Evolutionary conservation across 1,140 invertebrate species (phyloP).

Genomic region (Uloborus diversus): DNA sequence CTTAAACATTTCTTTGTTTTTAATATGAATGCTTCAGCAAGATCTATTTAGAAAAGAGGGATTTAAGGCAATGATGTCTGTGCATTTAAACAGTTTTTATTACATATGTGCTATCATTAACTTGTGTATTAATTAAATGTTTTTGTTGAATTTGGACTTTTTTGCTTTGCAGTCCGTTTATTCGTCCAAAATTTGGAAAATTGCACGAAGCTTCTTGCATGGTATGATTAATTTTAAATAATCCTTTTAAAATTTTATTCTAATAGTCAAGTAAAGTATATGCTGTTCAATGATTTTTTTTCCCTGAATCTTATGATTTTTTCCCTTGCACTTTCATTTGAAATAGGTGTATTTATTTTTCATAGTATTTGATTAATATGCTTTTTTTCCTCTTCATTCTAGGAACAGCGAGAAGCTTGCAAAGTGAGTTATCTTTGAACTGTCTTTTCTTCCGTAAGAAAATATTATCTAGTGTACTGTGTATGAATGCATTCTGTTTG

Average conservation of each 20-base stretch:
- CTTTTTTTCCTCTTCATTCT: constrained; percentile 9
- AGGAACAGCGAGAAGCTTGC: constrained; percentile 76
- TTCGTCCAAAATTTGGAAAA: constrained; percentile 90
- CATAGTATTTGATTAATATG: neutral
- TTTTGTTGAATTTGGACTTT: neutral
- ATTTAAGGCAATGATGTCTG: no score
- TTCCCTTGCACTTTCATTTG: neutral
- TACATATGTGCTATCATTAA: neutral
- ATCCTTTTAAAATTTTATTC: constrained; percentile 6
- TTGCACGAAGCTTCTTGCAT: constrained; percentile 95
- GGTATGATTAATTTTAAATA: constrained; percentile 72
- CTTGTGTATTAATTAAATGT: neutral
- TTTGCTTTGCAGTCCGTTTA: constrained; percentile 68
- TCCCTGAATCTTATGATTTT: neutral
- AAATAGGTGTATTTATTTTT: neutral
- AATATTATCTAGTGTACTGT: no score
- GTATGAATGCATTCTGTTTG: no score
- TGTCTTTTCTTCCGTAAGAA: neutral
- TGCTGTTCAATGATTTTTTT: neutral
- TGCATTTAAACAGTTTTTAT: neutral
- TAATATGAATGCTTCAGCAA: no score
- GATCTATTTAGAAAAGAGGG: no score
- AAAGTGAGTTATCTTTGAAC: constrained; percentile 70
- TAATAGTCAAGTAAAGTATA: neutral
- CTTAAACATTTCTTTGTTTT: no score